These are phyloP conservation scores for Porites cylindrica DNA, from an alignment of 92 coral and sea anemone species.

Conservation along the genomic window DNA sequence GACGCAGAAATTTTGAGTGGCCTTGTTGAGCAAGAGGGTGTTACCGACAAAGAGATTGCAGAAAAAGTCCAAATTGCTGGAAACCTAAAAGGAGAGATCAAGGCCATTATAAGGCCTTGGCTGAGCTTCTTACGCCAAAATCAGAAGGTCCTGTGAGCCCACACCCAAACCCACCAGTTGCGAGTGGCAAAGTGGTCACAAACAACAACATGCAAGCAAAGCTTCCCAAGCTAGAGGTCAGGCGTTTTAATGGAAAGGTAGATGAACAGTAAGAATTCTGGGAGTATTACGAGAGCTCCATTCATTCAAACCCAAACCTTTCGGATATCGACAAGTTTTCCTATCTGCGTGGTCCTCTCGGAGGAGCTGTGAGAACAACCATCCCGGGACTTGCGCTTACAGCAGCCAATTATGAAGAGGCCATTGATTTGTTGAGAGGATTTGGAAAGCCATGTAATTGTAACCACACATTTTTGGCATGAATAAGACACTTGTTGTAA, in stretches of 20 bases:
- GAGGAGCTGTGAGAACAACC: constrained; percentile 50
- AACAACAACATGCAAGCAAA: neutral
- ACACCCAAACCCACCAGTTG: too few relatives aligned
- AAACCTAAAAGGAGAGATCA: constrained; percentile 15
- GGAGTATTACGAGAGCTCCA: too few relatives aligned
- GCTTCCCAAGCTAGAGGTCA: constrained; percentile 47
- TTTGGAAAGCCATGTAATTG: constrained; percentile 22
- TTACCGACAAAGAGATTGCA: constrained; percentile 33
- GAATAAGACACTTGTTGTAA: neutral
- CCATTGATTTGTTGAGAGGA: constrained; percentile 44
- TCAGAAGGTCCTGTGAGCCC: neutral
- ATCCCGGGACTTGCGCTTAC: constrained; percentile 61
- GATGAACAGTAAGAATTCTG: constrained; percentile 54
- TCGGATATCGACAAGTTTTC: constrained; percentile 42
- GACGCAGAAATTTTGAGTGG: constrained; percentile 20
- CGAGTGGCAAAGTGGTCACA: too few relatives aligned
- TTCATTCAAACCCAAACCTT: too few relatives aligned
- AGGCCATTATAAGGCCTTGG: neutral
- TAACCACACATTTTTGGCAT: too few relatives aligned
- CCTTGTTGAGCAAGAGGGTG: neutral
- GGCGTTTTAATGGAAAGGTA: constrained; percentile 37
- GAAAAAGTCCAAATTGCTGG: constrained; percentile 25
- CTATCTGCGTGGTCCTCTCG: constrained; percentile 32
- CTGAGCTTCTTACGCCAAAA: neutral
- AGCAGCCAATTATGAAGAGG: constrained; percentile 41